Conservation (phyloP, 2,888 invertebrate genomes). For the Napeogenes inachia region DNA sequence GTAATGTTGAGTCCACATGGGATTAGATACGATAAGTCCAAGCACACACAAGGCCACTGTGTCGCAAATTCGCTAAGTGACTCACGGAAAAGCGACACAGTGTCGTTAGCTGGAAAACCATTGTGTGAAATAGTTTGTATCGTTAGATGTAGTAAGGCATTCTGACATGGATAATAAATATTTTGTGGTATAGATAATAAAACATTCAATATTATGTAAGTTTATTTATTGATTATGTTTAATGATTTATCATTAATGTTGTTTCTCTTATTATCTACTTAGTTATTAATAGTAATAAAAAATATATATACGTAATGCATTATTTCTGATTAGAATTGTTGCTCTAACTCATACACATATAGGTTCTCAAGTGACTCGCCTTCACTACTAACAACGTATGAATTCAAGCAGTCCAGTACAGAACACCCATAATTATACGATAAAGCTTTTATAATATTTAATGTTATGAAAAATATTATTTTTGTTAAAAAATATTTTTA, state of each 20-base stretch:
- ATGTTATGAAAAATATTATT: no score
- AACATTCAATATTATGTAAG: no score
- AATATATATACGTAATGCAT: neutral
- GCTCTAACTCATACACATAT: constrained; percentile 40
- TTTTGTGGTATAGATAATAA: no score
- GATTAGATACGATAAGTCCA: constrained; percentile 59
- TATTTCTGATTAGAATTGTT: constrained; percentile 31
- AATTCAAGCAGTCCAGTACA: constrained; percentile 62
- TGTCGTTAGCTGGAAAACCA: constrained; percentile 12
- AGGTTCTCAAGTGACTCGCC: constrained; percentile 68
- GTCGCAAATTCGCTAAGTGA: constrained; percentile 24
- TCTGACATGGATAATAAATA: no score
- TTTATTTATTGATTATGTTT: no score
- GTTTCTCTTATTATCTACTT: neutral
- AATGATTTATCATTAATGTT: neutral
- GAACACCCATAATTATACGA: constrained; percentile 38
- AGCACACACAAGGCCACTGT: constrained; percentile 27
- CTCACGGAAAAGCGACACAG: constrained; percentile 13
- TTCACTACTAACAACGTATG: constrained; percentile 60
- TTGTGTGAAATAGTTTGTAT: constrained; percentile 10
- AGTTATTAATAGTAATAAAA: no score
- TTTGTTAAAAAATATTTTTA: no score
- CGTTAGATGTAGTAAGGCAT: neutral
- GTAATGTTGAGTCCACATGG: constrained; percentile 56
- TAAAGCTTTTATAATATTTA: constrained; percentile 21